Evolutionary conservation across 2,113 vertebrate genomes (phyloP).

Genomic region (Numida meleagris): DNA sequence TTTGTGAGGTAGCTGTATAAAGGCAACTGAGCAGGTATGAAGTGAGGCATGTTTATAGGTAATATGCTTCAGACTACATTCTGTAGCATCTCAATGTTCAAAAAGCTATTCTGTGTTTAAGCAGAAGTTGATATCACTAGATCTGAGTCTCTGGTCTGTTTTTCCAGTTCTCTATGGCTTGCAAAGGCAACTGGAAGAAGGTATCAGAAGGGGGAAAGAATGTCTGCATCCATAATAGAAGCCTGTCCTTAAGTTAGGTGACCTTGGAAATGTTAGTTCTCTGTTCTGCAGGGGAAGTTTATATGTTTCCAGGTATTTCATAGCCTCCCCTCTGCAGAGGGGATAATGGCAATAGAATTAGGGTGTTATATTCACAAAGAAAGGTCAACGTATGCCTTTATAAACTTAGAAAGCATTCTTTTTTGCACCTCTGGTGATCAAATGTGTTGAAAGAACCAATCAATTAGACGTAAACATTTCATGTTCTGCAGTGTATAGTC

Average conservation of each 20-base stretch:
- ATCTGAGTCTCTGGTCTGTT: neutral
- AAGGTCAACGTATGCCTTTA: conserved; percentile 3
- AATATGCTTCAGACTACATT: neutral
- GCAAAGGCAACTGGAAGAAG: neutral
- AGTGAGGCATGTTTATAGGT: neutral
- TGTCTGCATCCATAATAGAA: neutral
- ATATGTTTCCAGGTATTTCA: neutral
- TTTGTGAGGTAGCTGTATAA: neutral
- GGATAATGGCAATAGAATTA: neutral
- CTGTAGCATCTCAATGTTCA: neutral
- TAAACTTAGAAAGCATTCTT: conserved; percentile 34
- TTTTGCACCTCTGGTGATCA: conserved; percentile 60
- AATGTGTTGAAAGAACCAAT: conserved; percentile 51
- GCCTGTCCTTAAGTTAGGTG: neutral
- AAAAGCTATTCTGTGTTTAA: neutral
- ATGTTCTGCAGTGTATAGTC: conserved; percentile 57
- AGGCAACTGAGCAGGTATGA: neutral
- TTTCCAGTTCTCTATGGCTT: neutral
- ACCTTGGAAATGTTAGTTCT: conserved; percentile 18
- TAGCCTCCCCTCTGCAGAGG: fast-evolving
- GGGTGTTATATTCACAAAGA: neutral
- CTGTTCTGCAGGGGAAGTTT: neutral
- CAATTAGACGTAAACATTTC: conserved; percentile 62
- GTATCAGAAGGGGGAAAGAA: neutral
- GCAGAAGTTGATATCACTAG: neutral